Conservation (phyloP, 2,113 vertebrate genomes). For the Platysteira castanea region DNA sequence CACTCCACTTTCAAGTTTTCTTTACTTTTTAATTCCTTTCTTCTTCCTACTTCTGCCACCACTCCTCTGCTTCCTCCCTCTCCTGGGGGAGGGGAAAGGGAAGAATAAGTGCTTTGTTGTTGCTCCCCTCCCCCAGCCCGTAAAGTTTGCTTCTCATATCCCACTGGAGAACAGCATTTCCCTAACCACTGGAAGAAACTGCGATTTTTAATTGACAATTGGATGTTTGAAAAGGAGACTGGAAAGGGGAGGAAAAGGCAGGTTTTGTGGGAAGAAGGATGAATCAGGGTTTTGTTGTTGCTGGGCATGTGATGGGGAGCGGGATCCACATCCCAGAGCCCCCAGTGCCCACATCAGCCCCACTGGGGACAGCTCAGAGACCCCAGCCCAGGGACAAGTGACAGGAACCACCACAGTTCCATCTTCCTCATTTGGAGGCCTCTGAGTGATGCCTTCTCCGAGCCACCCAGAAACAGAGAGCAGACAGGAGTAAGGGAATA, state of each 20-base stretch:
- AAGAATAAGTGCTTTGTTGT: slow-evolving; percentile 63
- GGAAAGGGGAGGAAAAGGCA: too few species aligned
- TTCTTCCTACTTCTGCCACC: slow-evolving; percentile 45
- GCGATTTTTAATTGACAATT: neutral
- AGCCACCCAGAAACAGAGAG: too few species aligned
- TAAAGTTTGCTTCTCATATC: neutral
- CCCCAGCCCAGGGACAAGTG: neutral
- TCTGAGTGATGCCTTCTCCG: too few species aligned
- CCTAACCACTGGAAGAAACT: neutral
- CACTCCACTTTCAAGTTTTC: neutral
- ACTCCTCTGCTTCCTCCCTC: slow-evolving; percentile 51
- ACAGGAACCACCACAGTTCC: neutral
- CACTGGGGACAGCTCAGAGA: neutral
- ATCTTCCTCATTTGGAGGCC: neutral
- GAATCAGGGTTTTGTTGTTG: neutral
- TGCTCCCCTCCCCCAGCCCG: slow-evolving; percentile 42
- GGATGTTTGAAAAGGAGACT: neutral
- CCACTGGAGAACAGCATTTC: slow-evolving; percentile 16
- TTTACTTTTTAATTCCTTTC: slow-evolving; percentile 60
- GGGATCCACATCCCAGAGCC: neutral
- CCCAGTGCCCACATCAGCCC: neutral
- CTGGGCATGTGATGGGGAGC: neutral
- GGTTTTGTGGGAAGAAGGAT: neutral
- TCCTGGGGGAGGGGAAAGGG: slow-evolving; percentile 54
- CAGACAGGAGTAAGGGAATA: too few species aligned